Conservation (phyloP, 1,140 invertebrate genomes). For the Potamilus streckersoni region DNA sequence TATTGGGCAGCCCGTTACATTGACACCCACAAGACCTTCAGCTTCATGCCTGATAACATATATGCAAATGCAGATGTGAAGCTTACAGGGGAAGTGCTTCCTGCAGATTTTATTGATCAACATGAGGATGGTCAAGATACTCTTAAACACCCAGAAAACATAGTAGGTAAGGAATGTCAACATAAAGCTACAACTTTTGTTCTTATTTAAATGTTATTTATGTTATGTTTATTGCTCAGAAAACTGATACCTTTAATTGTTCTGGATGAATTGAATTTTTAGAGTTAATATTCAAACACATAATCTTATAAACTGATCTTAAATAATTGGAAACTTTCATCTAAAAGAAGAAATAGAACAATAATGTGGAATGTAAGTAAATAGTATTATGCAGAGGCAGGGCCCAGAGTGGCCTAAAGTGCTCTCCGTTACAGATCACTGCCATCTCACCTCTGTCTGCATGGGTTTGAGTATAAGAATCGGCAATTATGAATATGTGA, state of each 20-base stretch:
- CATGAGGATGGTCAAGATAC: slow-evolving; percentile 39
- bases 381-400: no score
- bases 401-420: no score
- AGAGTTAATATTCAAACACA: not conserved
- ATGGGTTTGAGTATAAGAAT: no score
- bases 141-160: slow-evolving; percentile 43
- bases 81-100: slow-evolving; percentile 50
- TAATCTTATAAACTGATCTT: not conserved
- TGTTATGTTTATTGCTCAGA: not conserved
- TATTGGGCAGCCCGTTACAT: slow-evolving; percentile 62
- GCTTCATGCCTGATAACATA: slow-evolving; percentile 59
- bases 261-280: not conserved
- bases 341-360: no score
- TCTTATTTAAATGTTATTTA: not conserved
- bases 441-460: no score
- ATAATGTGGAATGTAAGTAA: no score
- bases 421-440: no score
- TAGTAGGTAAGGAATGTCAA: slow-evolving; percentile 46
- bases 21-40: slow-evolving; percentile 55
- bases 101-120: slow-evolving; percentile 32
- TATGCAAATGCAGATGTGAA: slow-evolving; percentile 59
- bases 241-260: not conserved
- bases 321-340: not conserved
- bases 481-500: no score
- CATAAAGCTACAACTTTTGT: not conserved